Evolutionary conservation across 53 echinoderm and acorn worm species (phyloP).

Genomic region (Echinometra lucunter): DNA sequence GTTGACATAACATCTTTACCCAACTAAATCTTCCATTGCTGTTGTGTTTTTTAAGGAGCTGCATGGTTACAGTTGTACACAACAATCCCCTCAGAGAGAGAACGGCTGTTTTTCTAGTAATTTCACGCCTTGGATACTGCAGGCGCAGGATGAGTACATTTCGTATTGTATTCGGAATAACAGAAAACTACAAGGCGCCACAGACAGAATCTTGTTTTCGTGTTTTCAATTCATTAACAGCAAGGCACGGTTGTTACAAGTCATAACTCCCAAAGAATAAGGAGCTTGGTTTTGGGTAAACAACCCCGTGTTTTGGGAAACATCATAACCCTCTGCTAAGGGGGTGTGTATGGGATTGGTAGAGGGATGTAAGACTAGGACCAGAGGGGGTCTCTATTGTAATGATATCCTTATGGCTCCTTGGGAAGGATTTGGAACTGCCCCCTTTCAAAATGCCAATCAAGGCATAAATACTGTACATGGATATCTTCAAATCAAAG

Average conservation of each 20-base stretch:
- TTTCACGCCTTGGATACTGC: conserved; percentile 32
- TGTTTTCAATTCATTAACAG: conserved; percentile 67
- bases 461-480: background rate
- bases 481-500: background rate
- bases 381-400: conserved; percentile 14
- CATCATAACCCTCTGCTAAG: background rate
- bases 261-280: conserved; percentile 18
- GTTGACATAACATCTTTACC: conserved; percentile 47
- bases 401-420: background rate
- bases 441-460: conserved; percentile 8
- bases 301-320: conserved; percentile 47
- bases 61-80: conserved; percentile 40
- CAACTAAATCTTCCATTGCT: background rate
- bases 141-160: conserved; percentile 20
- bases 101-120: conserved; percentile 53
- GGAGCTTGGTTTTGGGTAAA: conserved; percentile 49
- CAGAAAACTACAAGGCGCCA: background rate
- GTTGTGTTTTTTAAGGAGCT: background rate
- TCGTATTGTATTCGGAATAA: background rate
- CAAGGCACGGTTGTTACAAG: conserved; percentile 11
- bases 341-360: background rate
- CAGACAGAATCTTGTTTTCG: background rate
- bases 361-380: background rate
- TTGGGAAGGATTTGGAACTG: background rate
- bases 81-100: background rate